Percentiles rank a stretch among this genome's conserved stretches.
phyloP scores from a whole-genome alignment of 2,888 invertebrate genomes.

The Nomada flava region DNA sequence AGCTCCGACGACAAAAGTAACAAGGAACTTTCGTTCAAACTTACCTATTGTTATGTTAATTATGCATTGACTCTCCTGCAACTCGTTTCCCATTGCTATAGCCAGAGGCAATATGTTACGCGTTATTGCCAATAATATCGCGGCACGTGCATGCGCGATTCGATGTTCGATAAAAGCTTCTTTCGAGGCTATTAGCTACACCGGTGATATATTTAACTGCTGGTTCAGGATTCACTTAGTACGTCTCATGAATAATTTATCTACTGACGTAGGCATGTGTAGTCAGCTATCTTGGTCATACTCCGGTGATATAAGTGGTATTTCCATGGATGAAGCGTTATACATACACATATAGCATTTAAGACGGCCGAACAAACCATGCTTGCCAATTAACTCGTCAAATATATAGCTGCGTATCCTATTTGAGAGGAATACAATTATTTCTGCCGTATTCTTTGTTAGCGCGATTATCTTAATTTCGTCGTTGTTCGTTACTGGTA shows the following conservation, averaged over 20 bases:
- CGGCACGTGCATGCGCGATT: neutral
- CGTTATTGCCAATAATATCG: neutral
- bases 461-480: neutral
- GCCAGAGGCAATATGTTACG: neutral
- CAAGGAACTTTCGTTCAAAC: neutral
- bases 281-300: neutral
- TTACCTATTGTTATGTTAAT: neutral
- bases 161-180: slow-evolving; percentile 2
- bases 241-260: slow-evolving; percentile 53
- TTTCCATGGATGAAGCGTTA: slow-evolving; percentile 20
- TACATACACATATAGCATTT: slow-evolving; percentile 18
- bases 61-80: neutral
- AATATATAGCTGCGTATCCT: neutral
- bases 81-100: neutral
- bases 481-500: neutral
- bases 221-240: neutral
- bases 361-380: neutral
- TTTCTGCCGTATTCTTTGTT: neutral
- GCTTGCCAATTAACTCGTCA: neutral
- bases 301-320: slow-evolving; percentile 45
- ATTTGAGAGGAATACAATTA: neutral
- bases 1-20: neutral
- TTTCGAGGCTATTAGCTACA: neutral
- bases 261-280: neutral
- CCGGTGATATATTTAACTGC: slow-evolving; percentile 4